Base-by-base conservation (phyloP, 2,888 invertebrate species). In the Xylocampa areola region DNA sequence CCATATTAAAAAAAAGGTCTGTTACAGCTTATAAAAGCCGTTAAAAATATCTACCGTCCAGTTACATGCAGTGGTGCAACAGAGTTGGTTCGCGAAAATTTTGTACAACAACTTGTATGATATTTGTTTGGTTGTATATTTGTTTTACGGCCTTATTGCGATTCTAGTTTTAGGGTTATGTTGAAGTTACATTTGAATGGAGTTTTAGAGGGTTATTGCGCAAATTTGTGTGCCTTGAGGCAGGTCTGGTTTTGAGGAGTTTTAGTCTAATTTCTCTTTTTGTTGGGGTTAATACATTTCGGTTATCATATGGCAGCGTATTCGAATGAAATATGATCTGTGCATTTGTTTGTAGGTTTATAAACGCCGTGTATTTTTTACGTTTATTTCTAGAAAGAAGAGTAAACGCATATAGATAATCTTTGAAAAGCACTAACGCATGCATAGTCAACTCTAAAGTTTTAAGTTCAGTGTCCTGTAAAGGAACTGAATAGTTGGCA, bases 181-280 rank as follows among this genome's bases (percentile, higher is more conserved):
- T 43, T 37, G 37, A 39, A 36, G 44, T 39, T 43, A 50, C 64
- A 70, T 71, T 68, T 64, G 69, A 58, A 65, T 66, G 54, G 60
- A 68, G 72, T 77, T 77, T 21, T 75, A 52, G 66, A 73, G 73
- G 66, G 68, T 62, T 82, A 80, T 82, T 83, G 71, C 78, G 60
- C 29, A 65, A 72, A 77, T 72, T 72, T 81, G 58, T 53, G 36
- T 59, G 53, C 47, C 51, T 68, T 73, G 71, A 63, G 41, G 41
- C 29, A 35, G 55, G 37, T 50, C 30, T 11, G 44, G 44, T 27
- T 23, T 23, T 33, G 73, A 73, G 61, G 68, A 72, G 50, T 73
- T 41, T 48, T 44, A 19, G 14, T 35, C 2, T 58, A 2, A 25
- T 25, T 2, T 16, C 5, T 23, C 19, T 23, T 58, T 11, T 36